These are phyloP conservation scores for Eueremaeus valkanovi DNA, from an alignment of 2,888 invertebrate species.

Conservation along the genomic window DNA sequence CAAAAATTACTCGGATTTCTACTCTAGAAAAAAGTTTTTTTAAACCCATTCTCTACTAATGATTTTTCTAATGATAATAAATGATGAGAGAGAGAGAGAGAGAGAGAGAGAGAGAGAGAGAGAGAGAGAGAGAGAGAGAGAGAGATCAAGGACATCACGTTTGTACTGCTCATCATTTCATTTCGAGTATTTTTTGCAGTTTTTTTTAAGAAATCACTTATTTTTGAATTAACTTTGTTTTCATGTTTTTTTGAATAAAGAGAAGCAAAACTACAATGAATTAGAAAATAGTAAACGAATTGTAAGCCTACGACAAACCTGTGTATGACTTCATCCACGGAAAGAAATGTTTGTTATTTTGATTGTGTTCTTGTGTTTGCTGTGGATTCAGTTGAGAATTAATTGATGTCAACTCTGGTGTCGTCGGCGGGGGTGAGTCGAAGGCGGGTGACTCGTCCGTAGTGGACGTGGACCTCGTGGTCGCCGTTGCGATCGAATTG, in stretches of 20 bases:
- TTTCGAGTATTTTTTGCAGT: no score
- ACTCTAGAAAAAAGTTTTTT: no score
- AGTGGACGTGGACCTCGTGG: constrained; percentile 4
- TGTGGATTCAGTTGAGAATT: constrained; percentile 22
- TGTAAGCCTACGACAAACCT: constrained; percentile 38
- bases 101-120: background rate
- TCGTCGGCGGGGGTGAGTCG: constrained; percentile 20
- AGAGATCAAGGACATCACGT: constrained; percentile 26
- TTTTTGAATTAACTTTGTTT: background rate
- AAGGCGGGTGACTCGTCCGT: constrained; percentile 4
- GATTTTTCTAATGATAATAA: background rate
- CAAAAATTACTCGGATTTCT: no score
- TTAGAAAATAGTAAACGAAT: no score
- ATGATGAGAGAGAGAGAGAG: background rate
- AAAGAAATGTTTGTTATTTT: constrained; percentile 49
- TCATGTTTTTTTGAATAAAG: background rate
- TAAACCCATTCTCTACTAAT: no score
- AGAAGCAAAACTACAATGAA: no score
- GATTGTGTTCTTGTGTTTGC: background rate
- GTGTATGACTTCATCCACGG: constrained; percentile 48
- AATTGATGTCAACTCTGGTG: constrained; percentile 18
- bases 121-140: background rate
- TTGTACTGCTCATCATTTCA: background rate
- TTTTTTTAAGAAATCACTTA: background rate
- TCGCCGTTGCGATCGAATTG: background rate